These are phyloP conservation scores for Electrona antarctica DNA, from an alignment of 2,113 vertebrate genomes.

Conservation along the genomic window DNA sequence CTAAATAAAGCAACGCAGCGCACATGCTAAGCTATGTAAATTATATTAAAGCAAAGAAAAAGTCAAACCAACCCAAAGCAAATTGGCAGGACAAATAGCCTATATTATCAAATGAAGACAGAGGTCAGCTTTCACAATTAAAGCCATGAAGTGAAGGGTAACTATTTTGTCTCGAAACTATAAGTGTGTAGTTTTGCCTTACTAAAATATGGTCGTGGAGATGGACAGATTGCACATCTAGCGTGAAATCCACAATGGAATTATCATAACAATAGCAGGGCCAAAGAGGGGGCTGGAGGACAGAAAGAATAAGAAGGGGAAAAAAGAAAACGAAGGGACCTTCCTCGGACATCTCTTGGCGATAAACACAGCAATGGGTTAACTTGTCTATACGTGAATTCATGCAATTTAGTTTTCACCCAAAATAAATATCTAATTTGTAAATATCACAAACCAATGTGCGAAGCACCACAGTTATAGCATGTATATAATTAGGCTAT, in stretches of 20 bases:
- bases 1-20: no score
- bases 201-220: slow-evolving; percentile 51
- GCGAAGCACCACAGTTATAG: neutral
- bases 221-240: slow-evolving; percentile 74
- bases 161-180: slow-evolving; percentile 30
- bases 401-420: slow-evolving; percentile 15
- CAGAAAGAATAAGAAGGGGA: neutral
- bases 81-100: neutral
- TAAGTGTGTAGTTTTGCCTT: slow-evolving; percentile 43
- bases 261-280: slow-evolving; percentile 77
- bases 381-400: slow-evolving; percentile 14
- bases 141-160: neutral
- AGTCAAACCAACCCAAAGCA: neutral
- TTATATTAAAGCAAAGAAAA: neutral
- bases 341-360: slow-evolving; percentile 48
- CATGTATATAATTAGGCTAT: no score
- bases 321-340: slow-evolving; percentile 15
- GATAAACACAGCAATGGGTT: slow-evolving; percentile 43
- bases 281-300: slow-evolving; percentile 50
- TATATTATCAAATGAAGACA: neutral
- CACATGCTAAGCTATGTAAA: no score
- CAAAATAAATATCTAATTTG: neutral
- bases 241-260: slow-evolving; percentile 75
- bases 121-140: slow-evolving; percentile 21
- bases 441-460: neutral